Evolutionary conservation across 2,888 invertebrate species (phyloP).

Genomic region (Tholera decimalis): DNA sequence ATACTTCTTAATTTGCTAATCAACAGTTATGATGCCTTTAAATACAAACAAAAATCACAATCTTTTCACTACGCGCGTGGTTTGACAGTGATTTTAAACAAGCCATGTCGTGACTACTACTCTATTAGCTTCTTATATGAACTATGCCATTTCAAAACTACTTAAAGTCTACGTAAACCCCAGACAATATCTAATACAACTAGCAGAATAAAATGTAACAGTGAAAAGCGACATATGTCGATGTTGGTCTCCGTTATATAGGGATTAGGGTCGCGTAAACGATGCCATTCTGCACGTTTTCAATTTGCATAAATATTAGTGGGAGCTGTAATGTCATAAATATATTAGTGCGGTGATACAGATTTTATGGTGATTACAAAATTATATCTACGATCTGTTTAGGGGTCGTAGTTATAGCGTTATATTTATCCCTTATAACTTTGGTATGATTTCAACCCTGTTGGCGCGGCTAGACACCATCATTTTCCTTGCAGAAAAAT

Average conservation of each 20-base stretch:
- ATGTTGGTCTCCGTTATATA: slow-evolving; percentile 71
- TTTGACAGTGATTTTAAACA: neutral
- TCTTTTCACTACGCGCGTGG: no score
- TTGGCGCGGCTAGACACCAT: slow-evolving; percentile 29
- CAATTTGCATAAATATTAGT: slow-evolving; percentile 92
- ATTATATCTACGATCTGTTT: slow-evolving; percentile 81
- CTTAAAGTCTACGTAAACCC: slow-evolving; percentile 8
- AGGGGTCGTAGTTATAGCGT: slow-evolving; percentile 76
- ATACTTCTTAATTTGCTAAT: neutral
- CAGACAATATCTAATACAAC: slow-evolving; percentile 31
- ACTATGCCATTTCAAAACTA: slow-evolving; percentile 1
- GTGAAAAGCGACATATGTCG: slow-evolving; percentile 81
- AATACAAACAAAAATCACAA: neutral
- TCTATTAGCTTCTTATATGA: slow-evolving; percentile 1
- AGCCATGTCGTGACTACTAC: no score
- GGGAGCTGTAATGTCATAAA: slow-evolving; percentile 88
- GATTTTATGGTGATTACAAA: slow-evolving; percentile 91
- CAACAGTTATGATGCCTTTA: neutral
- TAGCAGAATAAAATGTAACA: slow-evolving; percentile 62
- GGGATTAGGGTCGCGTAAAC: slow-evolving; percentile 87
- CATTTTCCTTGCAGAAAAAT: slow-evolving; percentile 43
- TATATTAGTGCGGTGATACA: slow-evolving; percentile 90
- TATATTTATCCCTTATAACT: slow-evolving; percentile 63
- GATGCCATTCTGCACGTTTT: slow-evolving; percentile 89
- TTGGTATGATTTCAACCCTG: slow-evolving; percentile 41